These are phyloP conservation scores for Lacanobia wlatinum DNA, from an alignment of 2,888 invertebrate species.

Conservation along the genomic window DNA sequence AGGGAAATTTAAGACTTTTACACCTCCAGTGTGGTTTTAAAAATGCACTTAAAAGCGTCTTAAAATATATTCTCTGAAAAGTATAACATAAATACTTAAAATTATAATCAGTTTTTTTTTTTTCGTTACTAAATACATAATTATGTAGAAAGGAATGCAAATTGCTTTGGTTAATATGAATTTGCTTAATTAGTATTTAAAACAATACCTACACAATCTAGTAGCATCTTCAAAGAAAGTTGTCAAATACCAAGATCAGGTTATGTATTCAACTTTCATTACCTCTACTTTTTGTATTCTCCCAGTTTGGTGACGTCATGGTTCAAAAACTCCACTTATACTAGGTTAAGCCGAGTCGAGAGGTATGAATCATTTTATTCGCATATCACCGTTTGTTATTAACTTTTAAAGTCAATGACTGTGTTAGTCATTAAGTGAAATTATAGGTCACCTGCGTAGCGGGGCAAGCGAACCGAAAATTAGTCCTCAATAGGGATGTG, in stretches of 20 bases:
- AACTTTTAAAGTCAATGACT: constrained; percentile 41
- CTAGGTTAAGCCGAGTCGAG: constrained; percentile 38
- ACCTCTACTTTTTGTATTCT: constrained; percentile 38
- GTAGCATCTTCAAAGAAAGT: constrained; percentile 29
- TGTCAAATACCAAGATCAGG: constrained; percentile 7
- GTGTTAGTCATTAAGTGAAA: constrained; percentile 46
- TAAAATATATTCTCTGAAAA: neutral
- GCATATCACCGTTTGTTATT: constrained; percentile 11
- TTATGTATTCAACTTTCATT: constrained; percentile 42
- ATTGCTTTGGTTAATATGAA: neutral
- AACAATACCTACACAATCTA: neutral
- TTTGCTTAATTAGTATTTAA: neutral
- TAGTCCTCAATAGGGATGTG: constrained; percentile 9
- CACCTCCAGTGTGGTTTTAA: neutral
- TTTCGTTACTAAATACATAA: too few species aligned
- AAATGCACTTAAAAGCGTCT: neutral
- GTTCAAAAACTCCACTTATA: constrained; percentile 30
- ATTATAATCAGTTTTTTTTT: too few species aligned
- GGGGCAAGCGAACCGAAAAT: constrained; percentile 25
- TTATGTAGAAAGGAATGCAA: neutral
- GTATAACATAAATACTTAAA: too few species aligned
- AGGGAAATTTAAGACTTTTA: neutral
- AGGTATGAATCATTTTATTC: constrained; percentile 43
- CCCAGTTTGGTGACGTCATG: constrained; percentile 43
- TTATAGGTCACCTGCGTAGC: constrained; percentile 38